Conservation (phyloP, 2,797 vertebrate genomes). For the Chelidonichthys spinosus region DNA sequence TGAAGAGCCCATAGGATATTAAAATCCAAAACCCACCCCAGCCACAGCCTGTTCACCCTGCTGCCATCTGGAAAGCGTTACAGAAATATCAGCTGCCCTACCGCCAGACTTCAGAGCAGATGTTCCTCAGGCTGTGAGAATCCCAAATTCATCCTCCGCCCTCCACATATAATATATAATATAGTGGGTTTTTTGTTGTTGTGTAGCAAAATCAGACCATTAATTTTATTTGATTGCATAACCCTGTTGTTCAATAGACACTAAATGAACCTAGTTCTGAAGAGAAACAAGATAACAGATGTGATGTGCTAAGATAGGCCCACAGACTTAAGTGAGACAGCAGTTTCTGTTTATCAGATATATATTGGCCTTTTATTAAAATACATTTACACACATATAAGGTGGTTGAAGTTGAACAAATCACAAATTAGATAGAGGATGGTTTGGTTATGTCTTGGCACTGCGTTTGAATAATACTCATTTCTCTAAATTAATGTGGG, state of each 20-base stretch:
- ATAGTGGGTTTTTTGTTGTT: too few species aligned
- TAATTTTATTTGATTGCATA: too few species aligned
- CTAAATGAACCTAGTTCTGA: too few species aligned
- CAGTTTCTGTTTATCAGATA: not conserved
- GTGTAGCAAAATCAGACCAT: too few species aligned
- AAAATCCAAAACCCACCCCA: too few species aligned
- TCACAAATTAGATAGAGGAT: not conserved
- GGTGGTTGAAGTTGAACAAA: not conserved
- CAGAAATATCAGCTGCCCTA: not conserved
- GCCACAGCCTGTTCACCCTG: too few species aligned
- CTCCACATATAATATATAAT: too few species aligned
- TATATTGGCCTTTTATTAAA: not conserved
- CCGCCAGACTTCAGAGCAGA: not conserved
- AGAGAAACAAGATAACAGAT: not conserved
- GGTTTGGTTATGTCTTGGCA: not conserved
- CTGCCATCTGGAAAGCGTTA: too few species aligned
- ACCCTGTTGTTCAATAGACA: not conserved
- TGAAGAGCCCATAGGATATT: too few species aligned
- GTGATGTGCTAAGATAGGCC: not conserved
- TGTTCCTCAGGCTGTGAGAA: not conserved
- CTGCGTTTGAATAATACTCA: constrained; percentile 1
- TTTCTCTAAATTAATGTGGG: not conserved
- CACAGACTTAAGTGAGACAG: not conserved
- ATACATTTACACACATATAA: not conserved
- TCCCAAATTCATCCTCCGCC: too few species aligned